These are phyloP conservation scores for Artibeus lituratus DNA, from an alignment of 2,797 vertebrate species.

Conservation along the genomic window DNA sequence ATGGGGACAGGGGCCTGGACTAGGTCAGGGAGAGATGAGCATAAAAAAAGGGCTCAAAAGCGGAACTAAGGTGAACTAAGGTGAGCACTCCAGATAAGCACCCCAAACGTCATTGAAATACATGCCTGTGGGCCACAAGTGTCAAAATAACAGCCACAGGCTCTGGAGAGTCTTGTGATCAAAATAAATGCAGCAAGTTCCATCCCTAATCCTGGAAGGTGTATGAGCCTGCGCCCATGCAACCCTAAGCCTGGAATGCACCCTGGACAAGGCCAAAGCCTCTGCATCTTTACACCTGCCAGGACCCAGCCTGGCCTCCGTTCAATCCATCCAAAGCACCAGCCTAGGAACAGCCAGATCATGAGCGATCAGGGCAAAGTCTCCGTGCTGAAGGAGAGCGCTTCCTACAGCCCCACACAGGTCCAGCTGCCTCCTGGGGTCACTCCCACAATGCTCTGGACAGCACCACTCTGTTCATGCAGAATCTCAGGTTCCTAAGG, in stretches of 20 bases:
- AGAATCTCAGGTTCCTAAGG: too few species aligned
- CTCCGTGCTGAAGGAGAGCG: background rate
- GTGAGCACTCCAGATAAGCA: background rate
- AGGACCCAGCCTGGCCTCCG: background rate
- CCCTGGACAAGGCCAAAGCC: background rate
- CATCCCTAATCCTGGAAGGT: background rate
- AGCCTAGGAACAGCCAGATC: background rate
- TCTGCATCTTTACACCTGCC: background rate
- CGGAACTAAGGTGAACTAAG: background rate
- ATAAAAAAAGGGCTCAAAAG: background rate
- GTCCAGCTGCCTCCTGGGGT: background rate
- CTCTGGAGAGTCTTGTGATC: background rate
- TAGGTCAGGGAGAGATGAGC: background rate
- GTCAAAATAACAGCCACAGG: background rate
- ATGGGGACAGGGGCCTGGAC: background rate
- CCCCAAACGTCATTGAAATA: background rate
- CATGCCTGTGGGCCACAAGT: background rate
- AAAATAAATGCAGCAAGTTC: background rate
- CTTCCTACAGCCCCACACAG: background rate
- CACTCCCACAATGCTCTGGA: background rate
- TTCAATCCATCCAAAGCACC: background rate
- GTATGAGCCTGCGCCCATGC: accelerated
- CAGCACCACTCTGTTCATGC: background rate
- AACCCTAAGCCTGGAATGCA: background rate
- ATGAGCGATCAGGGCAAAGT: accelerated